These are phyloP conservation scores for Gambusia yucatana DNA, from an alignment of 2,797 vertebrate species.

Conservation along the genomic window DNA sequence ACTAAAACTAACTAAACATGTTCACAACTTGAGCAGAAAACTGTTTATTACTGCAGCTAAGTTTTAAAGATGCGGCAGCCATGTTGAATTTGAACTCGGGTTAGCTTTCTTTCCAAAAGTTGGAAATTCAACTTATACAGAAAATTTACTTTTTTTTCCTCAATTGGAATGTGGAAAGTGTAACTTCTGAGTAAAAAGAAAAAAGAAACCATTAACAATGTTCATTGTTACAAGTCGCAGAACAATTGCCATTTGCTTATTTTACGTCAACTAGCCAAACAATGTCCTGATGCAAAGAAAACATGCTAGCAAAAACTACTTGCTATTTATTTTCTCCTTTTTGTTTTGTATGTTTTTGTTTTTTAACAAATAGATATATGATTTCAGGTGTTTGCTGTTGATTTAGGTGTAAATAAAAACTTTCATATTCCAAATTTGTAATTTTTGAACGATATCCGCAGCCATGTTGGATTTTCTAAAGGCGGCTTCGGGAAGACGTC, in stretches of 20 bases:
- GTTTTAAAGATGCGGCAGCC: not conserved
- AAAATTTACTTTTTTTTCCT: not conserved
- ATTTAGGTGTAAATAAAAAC: not conserved
- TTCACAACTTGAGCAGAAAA: not conserved
- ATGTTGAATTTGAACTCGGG: not conserved
- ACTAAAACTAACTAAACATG: not conserved
- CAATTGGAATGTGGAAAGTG: not conserved
- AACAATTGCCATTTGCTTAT: not conserved
- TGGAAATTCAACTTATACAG: not conserved
- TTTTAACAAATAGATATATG: not conserved
- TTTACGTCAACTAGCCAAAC: not conserved
- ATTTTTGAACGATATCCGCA: not conserved
- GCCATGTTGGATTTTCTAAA: not conserved
- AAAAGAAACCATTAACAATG: not conserved
- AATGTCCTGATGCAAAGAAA: not conserved
- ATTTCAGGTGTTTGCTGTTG: not conserved
- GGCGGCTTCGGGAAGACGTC: not conserved
- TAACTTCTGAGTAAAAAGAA: not conserved
- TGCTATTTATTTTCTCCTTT: not conserved
- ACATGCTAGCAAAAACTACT: not conserved
- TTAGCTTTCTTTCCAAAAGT: not conserved
- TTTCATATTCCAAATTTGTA: not conserved
- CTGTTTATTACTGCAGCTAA: not conserved
- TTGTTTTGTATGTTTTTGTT: not conserved
- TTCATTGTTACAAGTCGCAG: not conserved